A percentile compares a stretch with the other conserved stretches of the same genome.
Conservation (phyloP, 2,888 invertebrate species). For the Chaetogeoica ovagalla region DNA sequence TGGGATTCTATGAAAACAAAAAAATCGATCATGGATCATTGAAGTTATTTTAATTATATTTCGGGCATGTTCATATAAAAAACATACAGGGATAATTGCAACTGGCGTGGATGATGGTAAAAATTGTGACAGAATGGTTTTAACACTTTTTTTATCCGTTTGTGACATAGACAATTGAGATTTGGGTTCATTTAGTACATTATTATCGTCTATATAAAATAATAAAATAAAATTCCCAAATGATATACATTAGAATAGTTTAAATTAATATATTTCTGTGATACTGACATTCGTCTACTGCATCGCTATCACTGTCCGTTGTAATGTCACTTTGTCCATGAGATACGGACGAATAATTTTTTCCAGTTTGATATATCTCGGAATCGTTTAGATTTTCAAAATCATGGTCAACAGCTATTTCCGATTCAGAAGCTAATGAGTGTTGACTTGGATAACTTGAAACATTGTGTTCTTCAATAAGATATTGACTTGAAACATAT, state of each 20-base stretch:
- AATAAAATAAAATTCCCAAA: not conserved
- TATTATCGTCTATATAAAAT: conserved; percentile 26
- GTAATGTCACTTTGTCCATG: conserved; percentile 35
- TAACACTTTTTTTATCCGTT: conserved; percentile 67
- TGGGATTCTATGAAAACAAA: conserved; percentile 63
- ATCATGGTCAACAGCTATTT: conserved; percentile 52
- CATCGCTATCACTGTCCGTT: conserved; percentile 51
- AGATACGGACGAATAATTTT: conserved; percentile 23
- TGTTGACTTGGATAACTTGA: conserved; percentile 49
- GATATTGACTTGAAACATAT: conserved; percentile 5
- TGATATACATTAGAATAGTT: not conserved
- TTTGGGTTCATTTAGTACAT: conserved; percentile 36
- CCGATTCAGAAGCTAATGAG: conserved; percentile 54
- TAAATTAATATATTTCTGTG: not conserved
- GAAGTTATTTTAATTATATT: not conserved
- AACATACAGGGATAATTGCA: conserved; percentile 30
- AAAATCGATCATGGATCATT: conserved; percentile 9
- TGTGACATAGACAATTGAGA: conserved; percentile 45
- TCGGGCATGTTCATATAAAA: not conserved
- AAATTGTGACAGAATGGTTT: conserved; percentile 71
- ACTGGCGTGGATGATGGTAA: conserved; percentile 64
- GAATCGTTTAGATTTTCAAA: conserved; percentile 40
- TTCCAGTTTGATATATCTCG: not conserved
- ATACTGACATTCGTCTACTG: conserved; percentile 41
- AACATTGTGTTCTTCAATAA: conserved; percentile 45